A percentile compares a stretch with the other conserved stretches of the same genome.
phyloP scores from a whole-genome alignment of 2,888 invertebrate species.

The Chaitophorus viminalis region DNA sequence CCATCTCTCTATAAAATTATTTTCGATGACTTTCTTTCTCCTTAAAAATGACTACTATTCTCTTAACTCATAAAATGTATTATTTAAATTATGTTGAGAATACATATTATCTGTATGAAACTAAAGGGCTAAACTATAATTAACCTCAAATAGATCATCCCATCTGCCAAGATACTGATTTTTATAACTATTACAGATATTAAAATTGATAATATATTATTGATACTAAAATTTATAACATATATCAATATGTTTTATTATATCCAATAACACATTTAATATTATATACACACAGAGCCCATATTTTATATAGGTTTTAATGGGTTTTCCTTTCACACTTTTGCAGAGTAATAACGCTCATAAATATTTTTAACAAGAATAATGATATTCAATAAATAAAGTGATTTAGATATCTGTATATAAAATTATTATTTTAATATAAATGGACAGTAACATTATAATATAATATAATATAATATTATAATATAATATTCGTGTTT shows the following conservation, averaged over 20 bases:
- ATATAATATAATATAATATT: neutral
- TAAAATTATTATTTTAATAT: neutral
- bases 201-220: neutral
- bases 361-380: neutral
- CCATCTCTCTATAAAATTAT: too few species aligned
- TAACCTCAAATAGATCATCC: neutral
- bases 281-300: neutral
- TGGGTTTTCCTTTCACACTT: neutral
- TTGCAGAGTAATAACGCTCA: neutral
- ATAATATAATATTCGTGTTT: neutral
- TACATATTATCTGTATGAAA: too few species aligned
- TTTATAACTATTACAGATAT: neutral
- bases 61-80: too few species aligned
- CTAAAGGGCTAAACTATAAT: neutral
- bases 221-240: neutral
- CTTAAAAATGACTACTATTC: too few species aligned
- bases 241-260: neutral
- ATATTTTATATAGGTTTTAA: neutral
- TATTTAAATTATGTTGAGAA: too few species aligned
- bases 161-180: neutral
- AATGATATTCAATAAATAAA: neutral
- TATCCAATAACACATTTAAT: neutral
- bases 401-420: neutral
- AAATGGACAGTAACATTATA: neutral
- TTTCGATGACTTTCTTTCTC: too few species aligned